Evolutionary conservation across 2,113 vertebrate species (phyloP).

Genomic region (Tachuris rubrigastra): DNA sequence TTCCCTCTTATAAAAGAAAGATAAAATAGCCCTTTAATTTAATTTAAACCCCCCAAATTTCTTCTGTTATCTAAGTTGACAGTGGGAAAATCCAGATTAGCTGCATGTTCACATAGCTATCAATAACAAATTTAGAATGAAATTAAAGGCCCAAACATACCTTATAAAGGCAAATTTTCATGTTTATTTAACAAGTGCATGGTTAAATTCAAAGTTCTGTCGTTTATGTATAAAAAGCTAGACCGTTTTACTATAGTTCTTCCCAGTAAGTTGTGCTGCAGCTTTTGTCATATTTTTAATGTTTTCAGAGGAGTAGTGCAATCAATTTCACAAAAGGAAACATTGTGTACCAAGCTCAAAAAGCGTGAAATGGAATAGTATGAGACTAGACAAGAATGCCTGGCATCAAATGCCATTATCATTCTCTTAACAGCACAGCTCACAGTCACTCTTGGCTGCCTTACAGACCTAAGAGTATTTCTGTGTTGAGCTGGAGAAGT

Average conservation of each 20-base stretch:
- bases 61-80: background rate
- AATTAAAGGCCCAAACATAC: background rate
- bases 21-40: background rate
- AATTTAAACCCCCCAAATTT: fast-evolving
- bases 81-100: background rate
- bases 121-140: background rate
- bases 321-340: background rate
- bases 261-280: background rate
- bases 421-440: background rate
- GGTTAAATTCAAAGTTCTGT: background rate
- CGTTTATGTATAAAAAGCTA: background rate
- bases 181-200: background rate
- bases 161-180: background rate
- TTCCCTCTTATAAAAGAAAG: background rate
- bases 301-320: background rate
- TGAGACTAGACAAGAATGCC: background rate
- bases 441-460: background rate
- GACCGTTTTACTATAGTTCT: background rate
- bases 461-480: background rate
- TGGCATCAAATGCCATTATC: background rate
- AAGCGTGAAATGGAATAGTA: background rate
- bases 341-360: background rate
- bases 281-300: background rate
- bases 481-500: background rate
- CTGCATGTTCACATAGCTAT: background rate